Conservation (phyloP, 2,113 vertebrate species). For the Podarcis cretensis region DNA sequence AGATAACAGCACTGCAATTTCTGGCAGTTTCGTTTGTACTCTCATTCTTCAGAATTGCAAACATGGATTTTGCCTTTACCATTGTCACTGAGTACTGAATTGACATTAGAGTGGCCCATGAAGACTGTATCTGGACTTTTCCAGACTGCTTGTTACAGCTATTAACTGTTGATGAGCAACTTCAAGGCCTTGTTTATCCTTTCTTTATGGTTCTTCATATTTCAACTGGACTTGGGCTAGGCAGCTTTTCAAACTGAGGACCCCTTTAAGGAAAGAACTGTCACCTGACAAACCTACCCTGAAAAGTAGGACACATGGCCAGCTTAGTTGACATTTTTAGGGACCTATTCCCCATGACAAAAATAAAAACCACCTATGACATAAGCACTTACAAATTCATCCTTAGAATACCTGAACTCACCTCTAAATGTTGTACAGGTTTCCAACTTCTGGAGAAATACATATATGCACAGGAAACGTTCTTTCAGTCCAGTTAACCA, state of each 20-base stretch:
- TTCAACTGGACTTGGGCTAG: background rate
- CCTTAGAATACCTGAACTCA: background rate
- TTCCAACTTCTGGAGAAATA: background rate
- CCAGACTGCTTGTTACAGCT: background rate
- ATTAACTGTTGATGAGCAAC: background rate
- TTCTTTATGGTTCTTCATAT: background rate
- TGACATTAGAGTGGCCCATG: background rate
- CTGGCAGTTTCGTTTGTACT: background rate
- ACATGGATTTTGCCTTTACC: background rate
- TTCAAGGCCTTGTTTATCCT: background rate
- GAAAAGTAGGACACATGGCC: background rate
- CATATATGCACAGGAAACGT: background rate
- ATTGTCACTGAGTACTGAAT: background rate
- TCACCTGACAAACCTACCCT: background rate
- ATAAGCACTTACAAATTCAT: background rate
- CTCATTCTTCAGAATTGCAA: background rate
- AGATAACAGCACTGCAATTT: background rate
- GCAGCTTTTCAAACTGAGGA: background rate
- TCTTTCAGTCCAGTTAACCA: background rate
- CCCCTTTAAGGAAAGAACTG: background rate
- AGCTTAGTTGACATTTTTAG: background rate
- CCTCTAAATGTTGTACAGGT: background rate
- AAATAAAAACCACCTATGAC: background rate
- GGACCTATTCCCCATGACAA: background rate
- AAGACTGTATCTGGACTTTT: background rate